Conservation (phyloP, 1,140 invertebrate species). For the Oreohelix idahoensis region DNA sequence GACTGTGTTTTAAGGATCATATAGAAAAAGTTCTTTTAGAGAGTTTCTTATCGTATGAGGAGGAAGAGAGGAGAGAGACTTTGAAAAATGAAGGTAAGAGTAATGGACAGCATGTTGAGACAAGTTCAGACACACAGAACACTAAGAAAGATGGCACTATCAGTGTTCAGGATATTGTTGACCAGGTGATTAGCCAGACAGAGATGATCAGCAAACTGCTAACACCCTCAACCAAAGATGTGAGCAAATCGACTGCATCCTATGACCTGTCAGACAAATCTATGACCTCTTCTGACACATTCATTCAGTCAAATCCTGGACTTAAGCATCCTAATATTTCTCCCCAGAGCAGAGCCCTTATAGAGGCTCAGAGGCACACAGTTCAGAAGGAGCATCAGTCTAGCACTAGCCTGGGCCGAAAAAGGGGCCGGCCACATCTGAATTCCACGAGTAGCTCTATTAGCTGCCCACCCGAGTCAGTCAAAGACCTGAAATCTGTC, state of each 20-base stretch:
- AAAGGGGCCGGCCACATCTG: conserved; percentile 26
- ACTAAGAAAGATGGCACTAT: conserved; percentile 40
- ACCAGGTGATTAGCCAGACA: conserved; percentile 49
- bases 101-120: not conserved
- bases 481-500: conserved; percentile 6
- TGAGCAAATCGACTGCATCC: not conserved
- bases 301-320: not conserved
- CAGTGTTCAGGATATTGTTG: conserved; percentile 54
- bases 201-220: conserved; percentile 47
- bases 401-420: conserved; percentile 18
- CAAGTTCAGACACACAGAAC: not conserved
- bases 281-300: not conserved
- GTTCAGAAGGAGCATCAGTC: conserved; percentile 35
- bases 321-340: not conserved
- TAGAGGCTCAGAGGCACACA: conserved; percentile 27
- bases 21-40: conserved; percentile 62
- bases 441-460: not conserved
- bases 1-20: conserved; percentile 63
- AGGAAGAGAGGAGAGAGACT: conserved; percentile 38
- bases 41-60: conserved; percentile 52
- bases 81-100: not conserved
- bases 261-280: too few species aligned
- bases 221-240: conserved; percentile 7
- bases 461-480: not conserved
- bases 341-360: not conserved